These are phyloP conservation scores for Drosophila cardini DNA, from an alignment of 1,140 invertebrate genomes.

Conservation along the genomic window DNA sequence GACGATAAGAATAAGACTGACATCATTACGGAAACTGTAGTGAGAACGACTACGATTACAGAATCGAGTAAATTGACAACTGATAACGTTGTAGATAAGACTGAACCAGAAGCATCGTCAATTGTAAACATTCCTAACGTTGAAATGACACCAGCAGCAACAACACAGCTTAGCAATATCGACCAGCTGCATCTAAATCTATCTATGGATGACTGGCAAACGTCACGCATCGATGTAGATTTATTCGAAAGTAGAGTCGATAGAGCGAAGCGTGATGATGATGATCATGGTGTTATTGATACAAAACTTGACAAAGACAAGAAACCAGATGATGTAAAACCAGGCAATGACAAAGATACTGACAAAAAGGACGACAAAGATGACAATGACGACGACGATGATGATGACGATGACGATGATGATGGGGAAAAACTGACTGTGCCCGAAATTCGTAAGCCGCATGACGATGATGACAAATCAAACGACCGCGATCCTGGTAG, in stretches of 20 bases:
- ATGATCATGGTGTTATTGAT: constrained; percentile 45
- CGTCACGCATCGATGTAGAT: constrained; percentile 44
- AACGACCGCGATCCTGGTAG: constrained; percentile 88
- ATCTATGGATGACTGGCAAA: constrained; percentile 68
- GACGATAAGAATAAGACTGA: constrained; percentile 81
- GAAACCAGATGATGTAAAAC: constrained; percentile 61
- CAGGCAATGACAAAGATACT: constrained; percentile 55
- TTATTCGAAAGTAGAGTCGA: constrained; percentile 49
- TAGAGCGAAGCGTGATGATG: constrained; percentile 56
- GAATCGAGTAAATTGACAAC: constrained; percentile 58
- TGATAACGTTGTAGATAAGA: constrained; percentile 76
- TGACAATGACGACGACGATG: constrained; percentile 85
- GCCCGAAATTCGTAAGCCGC: constrained; percentile 80
- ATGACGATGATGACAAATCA: constrained; percentile 85
- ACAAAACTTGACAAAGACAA: constrained; percentile 74
- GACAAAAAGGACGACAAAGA: constrained; percentile 78
- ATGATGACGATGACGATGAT: constrained; percentile 78
- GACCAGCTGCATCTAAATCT: constrained; percentile 71
- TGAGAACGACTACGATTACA: constrained; percentile 75
- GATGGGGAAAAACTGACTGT: constrained; percentile 75
- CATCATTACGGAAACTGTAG: constrained; percentile 80
- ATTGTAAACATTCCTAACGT: constrained; percentile 77
- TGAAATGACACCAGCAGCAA: constrained; percentile 34
- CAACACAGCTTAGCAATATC: constrained; percentile 39
- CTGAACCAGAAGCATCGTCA: constrained; percentile 74